These are phyloP conservation scores for Recurvirostra avosetta DNA, from an alignment of 2,113 vertebrate species.

Conservation along the genomic window DNA sequence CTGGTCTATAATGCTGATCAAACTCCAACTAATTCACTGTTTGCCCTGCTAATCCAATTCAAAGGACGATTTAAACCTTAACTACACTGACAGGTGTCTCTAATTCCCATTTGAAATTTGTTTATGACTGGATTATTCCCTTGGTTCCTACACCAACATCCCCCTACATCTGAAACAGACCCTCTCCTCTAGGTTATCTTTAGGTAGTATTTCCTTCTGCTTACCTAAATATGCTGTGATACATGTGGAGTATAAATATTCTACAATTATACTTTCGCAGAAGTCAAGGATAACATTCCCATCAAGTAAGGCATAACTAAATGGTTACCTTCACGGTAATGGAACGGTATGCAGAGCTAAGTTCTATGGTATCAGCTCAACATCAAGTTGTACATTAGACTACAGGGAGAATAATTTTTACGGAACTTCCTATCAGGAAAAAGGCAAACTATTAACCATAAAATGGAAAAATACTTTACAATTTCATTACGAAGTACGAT, in stretches of 20 bases:
- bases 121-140: neutral
- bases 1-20: neutral
- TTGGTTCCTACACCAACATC: neutral
- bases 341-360: neutral
- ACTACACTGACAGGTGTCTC: neutral
- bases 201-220: neutral
- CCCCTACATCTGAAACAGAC: neutral
- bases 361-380: neutral
- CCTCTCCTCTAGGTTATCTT: neutral
- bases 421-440: neutral
- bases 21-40: neutral
- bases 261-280: neutral
- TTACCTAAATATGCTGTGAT: neutral
- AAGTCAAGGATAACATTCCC: neutral
- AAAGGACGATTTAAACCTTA: neutral
- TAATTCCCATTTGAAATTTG: neutral
- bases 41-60: neutral
- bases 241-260: neutral
- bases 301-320: neutral
- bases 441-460: neutral
- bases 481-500: neutral
- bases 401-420: neutral
- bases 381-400: neutral
- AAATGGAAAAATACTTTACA: neutral
- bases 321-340: neutral